Evolutionary conservation across 2,888 invertebrate genomes (phyloP), one percentile per base, ranked within the genome.

Genomic region (Cheilosia soror): DNA sequence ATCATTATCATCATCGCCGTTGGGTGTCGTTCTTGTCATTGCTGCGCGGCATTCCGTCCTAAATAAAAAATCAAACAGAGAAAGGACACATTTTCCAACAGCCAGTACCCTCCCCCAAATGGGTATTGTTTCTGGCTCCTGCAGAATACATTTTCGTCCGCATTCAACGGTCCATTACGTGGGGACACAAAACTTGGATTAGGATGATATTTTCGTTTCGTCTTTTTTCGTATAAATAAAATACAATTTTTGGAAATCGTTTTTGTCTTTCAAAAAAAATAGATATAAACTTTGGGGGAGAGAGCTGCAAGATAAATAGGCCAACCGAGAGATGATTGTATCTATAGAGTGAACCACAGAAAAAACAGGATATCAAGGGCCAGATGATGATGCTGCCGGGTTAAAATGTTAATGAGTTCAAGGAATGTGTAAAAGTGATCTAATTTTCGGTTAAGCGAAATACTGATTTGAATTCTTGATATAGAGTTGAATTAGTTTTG

Each of bases 351-450:
- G 42, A 49, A 15, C 15, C 25, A 2, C 13, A 37, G 29, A 65
- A 62, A 53, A 49, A 42, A n/a, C n/a, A 62, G 49, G 49, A 76
- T 58, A 65, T 75, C 15, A 20, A n/a, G 13, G 42, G 25, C 65
- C 60, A 42, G 60, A 62, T 53, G 72, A 73, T 44, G 72, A 58
- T 58, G 47, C 27, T 37, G 44, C 31, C 33, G 75, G 81, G 68
- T 75, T 63, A 55, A 81, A 81, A 81, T 75, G 81, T 73, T 75
- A 81, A 81, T 75, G 75, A 73, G 73, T 40, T 69, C 57, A 57
- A 81, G 75, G 75, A 69, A 75, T 75, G 81, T 75, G 80, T 68
- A 69, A 63, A 69, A 69, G 49, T 69, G 68, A 76, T 81, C 75
- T 63, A 81, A 81, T 81, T 81, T 81, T 75, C 51, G 76, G 69